These are phyloP conservation scores for Eurypyga helias DNA, from an alignment of 2,113 vertebrate genomes.

Conservation along the genomic window DNA sequence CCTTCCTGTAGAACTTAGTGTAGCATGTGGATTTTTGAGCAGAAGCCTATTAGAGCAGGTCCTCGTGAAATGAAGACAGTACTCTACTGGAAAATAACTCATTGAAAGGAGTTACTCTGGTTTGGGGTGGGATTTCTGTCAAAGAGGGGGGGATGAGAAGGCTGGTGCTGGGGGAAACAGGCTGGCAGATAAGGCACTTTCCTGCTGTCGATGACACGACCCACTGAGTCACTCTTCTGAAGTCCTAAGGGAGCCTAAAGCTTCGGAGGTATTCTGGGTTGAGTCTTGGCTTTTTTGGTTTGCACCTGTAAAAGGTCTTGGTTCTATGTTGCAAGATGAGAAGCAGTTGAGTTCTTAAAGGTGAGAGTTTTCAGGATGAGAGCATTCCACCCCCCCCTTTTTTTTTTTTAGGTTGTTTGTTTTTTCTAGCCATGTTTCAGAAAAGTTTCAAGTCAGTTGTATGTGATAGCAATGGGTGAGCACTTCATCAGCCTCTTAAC, in stretches of 20 bases:
- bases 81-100: background rate
- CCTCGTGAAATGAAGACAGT: background rate
- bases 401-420: background rate
- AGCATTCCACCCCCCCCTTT: background rate
- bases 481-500: background rate
- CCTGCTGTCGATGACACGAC: accelerated
- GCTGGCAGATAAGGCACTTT: background rate
- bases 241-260: background rate
- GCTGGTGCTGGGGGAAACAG: background rate
- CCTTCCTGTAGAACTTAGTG: background rate
- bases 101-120: background rate
- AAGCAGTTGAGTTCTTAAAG: background rate
- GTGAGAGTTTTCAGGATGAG: background rate
- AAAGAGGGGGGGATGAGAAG: background rate
- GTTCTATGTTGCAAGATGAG: background rate
- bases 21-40: background rate
- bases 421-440: background rate
- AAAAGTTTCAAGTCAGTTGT: background rate
- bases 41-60: background rate
- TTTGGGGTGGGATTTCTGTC: background rate
- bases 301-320: background rate
- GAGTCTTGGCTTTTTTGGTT: background rate
- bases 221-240: background rate
- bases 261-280: accelerated
- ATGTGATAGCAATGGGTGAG: background rate